Conservation (phyloP, 37 sponge, comb jelly and placozoan genomes). For the Geodia barretti region DNA sequence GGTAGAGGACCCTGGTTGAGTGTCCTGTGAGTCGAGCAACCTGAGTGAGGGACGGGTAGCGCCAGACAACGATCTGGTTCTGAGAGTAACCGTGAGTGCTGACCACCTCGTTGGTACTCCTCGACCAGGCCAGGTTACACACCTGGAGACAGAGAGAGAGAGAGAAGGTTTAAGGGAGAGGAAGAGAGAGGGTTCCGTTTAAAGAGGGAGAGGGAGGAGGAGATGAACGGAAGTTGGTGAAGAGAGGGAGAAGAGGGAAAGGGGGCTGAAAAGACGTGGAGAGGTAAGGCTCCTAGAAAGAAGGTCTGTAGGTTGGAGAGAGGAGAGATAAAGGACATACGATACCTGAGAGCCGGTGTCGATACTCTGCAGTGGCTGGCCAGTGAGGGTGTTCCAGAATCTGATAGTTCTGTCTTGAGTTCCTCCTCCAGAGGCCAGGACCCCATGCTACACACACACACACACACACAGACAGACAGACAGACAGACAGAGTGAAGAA, state of each 20-base stretch:
- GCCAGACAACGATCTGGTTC: conserved; percentile 95
- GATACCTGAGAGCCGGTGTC: conserved; percentile 94
- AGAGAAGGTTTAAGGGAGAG: neutral
- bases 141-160: conserved; percentile 58
- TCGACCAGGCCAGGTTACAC: conserved; percentile 93
- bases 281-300: too few species aligned
- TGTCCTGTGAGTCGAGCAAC: conserved; percentile 91
- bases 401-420: conserved; percentile 89
- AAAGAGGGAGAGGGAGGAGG: too few species aligned
- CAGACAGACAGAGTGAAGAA: neutral
- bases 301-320: neutral
- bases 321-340: neutral
- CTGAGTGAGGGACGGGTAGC: conserved; percentile 81
- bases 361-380: conserved; percentile 65
- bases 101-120: conserved; percentile 83
- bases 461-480: neutral
- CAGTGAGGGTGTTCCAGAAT: conserved; percentile 92
- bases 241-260: too few species aligned
- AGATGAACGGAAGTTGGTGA: too few species aligned
- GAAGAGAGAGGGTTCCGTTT: neutral
- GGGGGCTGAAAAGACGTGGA: too few species aligned
- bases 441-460: conserved; percentile 38
- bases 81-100: conserved; percentile 96
- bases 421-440: conserved; percentile 97
- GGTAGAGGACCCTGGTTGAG: conserved; percentile 87